A percentile compares a stretch with the other conserved stretches of the same genome.
phyloP scores from a whole-genome alignment of 1,140 invertebrate species.

The Coelopa frigida region DNA sequence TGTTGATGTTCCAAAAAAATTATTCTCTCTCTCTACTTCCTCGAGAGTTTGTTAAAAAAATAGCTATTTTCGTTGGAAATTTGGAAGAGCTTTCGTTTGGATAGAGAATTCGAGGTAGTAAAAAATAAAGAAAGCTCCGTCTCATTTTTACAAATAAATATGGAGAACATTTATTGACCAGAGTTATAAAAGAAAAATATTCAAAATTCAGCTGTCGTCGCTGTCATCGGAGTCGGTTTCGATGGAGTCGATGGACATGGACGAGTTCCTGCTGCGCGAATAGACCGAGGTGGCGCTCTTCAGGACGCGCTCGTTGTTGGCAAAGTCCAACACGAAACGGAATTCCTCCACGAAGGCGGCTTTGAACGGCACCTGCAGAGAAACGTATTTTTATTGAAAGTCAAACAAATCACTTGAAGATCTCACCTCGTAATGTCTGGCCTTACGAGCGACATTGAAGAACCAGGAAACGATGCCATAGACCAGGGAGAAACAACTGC shows the following conservation, averaged over 20 bases:
- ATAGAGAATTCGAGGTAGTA: too few species aligned
- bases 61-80: too few species aligned
- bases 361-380: slow-evolving; percentile 55
- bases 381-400: not conserved
- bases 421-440: slow-evolving; percentile 36
- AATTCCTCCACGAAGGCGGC: slow-evolving; percentile 63
- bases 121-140: too few species aligned
- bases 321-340: slow-evolving; percentile 53
- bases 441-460: slow-evolving; percentile 29
- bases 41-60: too few species aligned
- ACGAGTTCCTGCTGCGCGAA: slow-evolving; percentile 37
- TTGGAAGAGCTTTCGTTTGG: too few species aligned
- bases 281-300: slow-evolving; percentile 38
- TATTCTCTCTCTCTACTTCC: too few species aligned
- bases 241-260: slow-evolving; percentile 34
- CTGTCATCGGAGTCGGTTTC: slow-evolving; percentile 33
- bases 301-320: slow-evolving; percentile 29
- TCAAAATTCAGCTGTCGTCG: too few species aligned
- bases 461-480: slow-evolving; percentile 42
- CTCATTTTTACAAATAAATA: too few species aligned
- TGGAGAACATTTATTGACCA: too few species aligned
- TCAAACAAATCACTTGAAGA: slow-evolving; percentile 1
- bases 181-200: too few species aligned
- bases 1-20: too few species aligned
- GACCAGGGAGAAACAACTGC: slow-evolving; percentile 41